Evolutionary conservation across 2,888 invertebrate species (phyloP).

Genomic region (Autographa pulchrina): DNA sequence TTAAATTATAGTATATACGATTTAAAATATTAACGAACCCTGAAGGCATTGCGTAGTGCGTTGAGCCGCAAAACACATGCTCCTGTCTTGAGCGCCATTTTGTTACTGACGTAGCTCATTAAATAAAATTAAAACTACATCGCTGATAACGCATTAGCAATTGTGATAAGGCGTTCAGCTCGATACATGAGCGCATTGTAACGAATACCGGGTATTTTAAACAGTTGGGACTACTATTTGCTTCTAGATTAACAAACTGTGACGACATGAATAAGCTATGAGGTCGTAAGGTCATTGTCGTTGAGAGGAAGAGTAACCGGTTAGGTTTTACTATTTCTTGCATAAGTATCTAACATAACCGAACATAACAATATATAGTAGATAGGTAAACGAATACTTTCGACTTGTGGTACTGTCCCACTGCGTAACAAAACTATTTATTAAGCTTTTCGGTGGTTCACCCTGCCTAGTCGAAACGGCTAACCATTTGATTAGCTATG

Average conservation of each 20-base stretch:
- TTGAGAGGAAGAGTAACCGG: neutral
- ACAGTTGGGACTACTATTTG: neutral
- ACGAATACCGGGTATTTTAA: constrained; percentile 20
- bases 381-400: too few relatives aligned
- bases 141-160: constrained; percentile 74
- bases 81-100: constrained; percentile 80
- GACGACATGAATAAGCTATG: neutral
- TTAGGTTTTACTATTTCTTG: neutral
- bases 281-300: constrained; percentile 15
- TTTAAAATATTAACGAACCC: constrained; percentile 71
- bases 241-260: constrained; percentile 13
- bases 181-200: constrained; percentile 44
- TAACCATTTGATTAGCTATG: neutral
- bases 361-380: too few relatives aligned
- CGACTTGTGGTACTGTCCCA: too few relatives aligned
- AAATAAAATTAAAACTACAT: constrained; percentile 50
- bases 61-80: constrained; percentile 74
- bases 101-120: constrained; percentile 69
- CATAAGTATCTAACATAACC: too few relatives aligned
- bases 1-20: constrained; percentile 8
- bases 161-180: constrained; percentile 73
- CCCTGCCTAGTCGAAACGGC: too few relatives aligned
- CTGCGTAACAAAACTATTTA: too few relatives aligned
- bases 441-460: too few relatives aligned
- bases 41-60: constrained; percentile 66